Conservation (phyloP, 2,113 vertebrate species). For the Pelecanoides urinatrix region DNA sequence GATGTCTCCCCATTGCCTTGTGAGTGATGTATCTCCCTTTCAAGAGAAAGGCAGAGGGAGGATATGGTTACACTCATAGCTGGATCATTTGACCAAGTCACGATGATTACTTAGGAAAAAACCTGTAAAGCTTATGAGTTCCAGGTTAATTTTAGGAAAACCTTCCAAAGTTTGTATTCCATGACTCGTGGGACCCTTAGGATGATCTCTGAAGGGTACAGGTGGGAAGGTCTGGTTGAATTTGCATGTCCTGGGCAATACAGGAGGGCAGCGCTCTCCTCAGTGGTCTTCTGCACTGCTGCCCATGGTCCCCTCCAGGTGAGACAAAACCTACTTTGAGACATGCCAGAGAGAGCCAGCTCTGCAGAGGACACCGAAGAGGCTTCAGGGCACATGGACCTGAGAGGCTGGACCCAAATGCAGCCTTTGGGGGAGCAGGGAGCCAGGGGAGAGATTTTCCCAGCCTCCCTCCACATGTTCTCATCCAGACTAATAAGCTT, state of each 20-base stretch:
- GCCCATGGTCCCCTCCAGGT: neutral
- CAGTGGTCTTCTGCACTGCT: neutral
- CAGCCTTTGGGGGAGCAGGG: neutral
- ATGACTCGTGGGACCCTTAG: neutral
- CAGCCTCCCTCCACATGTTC: neutral
- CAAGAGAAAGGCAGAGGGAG: neutral
- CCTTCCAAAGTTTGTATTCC: neutral
- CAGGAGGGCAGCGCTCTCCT: neutral
- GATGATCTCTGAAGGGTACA: neutral
- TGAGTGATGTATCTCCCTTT: neutral
- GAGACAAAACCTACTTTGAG: neutral
- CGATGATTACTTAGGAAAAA: neutral
- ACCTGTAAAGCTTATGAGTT: neutral
- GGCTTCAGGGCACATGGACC: neutral
- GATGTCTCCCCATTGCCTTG: too few species aligned
- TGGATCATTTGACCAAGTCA: neutral
- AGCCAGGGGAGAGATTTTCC: neutral
- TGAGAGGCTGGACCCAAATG: neutral
- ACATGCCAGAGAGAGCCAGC: neutral
- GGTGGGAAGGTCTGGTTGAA: neutral
- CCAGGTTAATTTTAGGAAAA: neutral
- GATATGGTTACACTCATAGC: neutral
- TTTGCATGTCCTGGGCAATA: neutral
- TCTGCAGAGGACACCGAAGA: neutral
- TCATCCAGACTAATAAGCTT: neutral